Evolutionary conservation across 2,797 vertebrate species (phyloP), one percentile per base, ranked within the genome.

Genomic region (Ctenosaura bakeri): DNA sequence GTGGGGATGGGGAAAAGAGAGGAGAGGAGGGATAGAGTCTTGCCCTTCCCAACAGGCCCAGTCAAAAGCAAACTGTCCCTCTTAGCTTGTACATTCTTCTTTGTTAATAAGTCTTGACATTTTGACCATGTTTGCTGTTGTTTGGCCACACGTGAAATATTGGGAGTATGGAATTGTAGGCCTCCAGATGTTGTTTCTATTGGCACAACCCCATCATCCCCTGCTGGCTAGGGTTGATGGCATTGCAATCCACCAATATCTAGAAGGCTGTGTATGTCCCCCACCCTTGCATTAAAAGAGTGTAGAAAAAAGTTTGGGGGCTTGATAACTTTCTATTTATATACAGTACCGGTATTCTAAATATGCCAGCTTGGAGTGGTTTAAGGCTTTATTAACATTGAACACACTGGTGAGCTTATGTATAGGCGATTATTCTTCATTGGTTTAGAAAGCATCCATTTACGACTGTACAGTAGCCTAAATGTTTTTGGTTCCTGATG

Each of bases 401-500:
- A 92, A 92, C 92, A 73, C 93, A 93, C 93, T 95, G 89, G 18
- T 90, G 71, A 78, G 89, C 90, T 93, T 94, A 86, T 78, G 87
- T 94, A 71, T 88, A 93, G 94, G 93, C 66, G 84, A 96, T 97
- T 95, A 86, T 88, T 97, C 95, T 95, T 93, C 90, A 89, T 95
- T 94, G 90, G 92, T 88, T 94, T 95, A 93, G 94, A 97, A 97
- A 95, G 96, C 92, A 94, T 93, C 95, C 95, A 94, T 97, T 96
- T 95, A 95, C 10, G 46, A 59, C 93, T 87, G 91, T 95, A 93
- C 93, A 91, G 96, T 91, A 92, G 94, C 94, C 92, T 94, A 93
- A 96, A 94, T 96, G 94, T 96, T 96, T 96, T 95, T 89, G 74
- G 94, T 93, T 95, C 91, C 94, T 90, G 93, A 89, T 71, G 7